Conservation (phyloP, 2,113 vertebrate species). For the Fregetta grallaria region DNA sequence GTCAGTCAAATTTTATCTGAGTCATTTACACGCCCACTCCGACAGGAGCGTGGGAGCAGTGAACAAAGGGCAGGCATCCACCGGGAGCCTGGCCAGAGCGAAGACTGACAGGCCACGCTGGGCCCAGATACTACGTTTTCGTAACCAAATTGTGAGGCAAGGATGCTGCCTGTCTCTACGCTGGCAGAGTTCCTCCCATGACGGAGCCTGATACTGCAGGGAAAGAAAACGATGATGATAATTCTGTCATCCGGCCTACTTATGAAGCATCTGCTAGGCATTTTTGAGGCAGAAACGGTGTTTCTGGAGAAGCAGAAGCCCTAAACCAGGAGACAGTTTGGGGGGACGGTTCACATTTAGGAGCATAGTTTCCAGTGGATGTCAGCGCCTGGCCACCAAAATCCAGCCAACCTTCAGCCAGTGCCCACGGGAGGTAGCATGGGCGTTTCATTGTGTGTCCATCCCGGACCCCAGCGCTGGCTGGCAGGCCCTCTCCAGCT, state of each 20-base stretch:
- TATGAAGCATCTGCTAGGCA: neutral
- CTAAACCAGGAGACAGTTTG: neutral
- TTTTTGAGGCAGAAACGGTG: neutral
- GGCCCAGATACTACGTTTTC: neutral
- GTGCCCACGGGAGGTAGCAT: accelerated
- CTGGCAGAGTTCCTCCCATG: neutral
- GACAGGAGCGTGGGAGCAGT: neutral
- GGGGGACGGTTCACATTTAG: accelerated
- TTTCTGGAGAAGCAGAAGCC: neutral
- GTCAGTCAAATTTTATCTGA: conserved; percentile 40
- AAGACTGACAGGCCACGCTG: neutral
- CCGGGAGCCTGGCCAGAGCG: neutral
- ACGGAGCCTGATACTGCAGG: neutral
- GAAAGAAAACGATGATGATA: neutral
- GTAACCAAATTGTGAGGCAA: neutral
- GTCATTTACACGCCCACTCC: neutral
- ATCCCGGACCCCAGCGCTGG: accelerated
- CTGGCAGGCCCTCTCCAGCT: neutral
- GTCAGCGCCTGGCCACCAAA: neutral
- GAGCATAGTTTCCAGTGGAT: neutral
- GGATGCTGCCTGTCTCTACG: neutral
- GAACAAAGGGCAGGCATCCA: neutral
- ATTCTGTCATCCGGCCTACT: neutral
- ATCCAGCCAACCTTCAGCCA: neutral
- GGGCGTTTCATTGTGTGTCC: neutral